Evolutionary conservation across 2,888 invertebrate genomes (phyloP).

Genomic region (Boloria euphrosyne): DNA sequence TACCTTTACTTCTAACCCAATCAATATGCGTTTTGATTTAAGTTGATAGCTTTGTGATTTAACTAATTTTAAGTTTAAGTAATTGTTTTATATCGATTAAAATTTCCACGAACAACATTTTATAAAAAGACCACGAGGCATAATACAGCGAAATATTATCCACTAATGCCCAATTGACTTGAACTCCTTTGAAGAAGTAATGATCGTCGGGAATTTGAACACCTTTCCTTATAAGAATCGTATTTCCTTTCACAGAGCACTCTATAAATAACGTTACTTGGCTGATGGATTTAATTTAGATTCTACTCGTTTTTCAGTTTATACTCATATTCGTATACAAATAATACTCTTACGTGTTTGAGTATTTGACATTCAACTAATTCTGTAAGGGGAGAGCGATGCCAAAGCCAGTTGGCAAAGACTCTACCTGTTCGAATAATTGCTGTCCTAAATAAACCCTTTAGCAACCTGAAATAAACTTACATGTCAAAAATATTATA

Average conservation of each 20-base stretch:
- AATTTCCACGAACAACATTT: too few species aligned
- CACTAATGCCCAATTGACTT: too few species aligned
- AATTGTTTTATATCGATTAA: too few species aligned
- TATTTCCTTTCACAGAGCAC: conserved; percentile 10
- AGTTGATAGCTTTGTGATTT: too few species aligned
- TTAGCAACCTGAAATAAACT: conserved; percentile 10
- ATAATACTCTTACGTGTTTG: conserved; percentile 67
- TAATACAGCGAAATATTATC: too few species aligned
- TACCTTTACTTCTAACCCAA: too few species aligned
- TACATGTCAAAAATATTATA: conserved; percentile 3
- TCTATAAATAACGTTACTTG: conserved; percentile 5
- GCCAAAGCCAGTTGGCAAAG: conserved; percentile 61
- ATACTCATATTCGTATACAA: conserved; percentile 12
- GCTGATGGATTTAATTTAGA: conserved; percentile 13
- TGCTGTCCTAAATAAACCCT: conserved; percentile 39
- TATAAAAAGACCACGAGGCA: too few species aligned
- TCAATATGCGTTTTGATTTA: too few species aligned
- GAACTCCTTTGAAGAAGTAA: neutral
- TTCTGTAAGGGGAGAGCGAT: conserved; percentile 70
- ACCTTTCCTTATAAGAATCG: conserved; percentile 12
- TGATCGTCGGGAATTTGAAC: conserved; percentile 4
- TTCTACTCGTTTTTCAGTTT: conserved; percentile 14
- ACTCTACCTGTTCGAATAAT: conserved; percentile 54
- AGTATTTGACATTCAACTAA: conserved; percentile 76
- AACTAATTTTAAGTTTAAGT: too few species aligned